These are phyloP conservation scores for Anoplius nigerrimus DNA, from an alignment of 2,888 invertebrate genomes.

Conservation along the genomic window DNA sequence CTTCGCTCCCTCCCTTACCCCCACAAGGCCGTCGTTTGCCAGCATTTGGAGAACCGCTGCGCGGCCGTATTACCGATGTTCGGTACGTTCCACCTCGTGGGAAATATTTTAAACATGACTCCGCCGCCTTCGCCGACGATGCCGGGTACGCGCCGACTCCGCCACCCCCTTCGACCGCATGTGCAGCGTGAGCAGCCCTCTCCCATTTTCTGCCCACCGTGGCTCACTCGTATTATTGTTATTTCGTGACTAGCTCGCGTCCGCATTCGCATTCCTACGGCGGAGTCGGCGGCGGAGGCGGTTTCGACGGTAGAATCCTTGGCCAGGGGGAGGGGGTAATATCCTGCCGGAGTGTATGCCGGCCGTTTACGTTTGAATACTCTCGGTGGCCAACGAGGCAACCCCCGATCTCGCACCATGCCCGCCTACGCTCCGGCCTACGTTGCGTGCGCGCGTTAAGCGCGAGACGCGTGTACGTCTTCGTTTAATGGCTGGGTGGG, in stretches of 20 bases:
- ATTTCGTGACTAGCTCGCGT: constrained; percentile 31
- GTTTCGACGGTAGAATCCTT: no score
- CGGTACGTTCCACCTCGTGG: constrained; percentile 28
- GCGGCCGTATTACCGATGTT: constrained; percentile 21
- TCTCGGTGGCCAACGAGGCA: no score
- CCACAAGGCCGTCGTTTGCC: no score
- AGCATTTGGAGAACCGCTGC: constrained; percentile 14
- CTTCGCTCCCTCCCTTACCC: no score
- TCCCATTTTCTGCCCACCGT: constrained; percentile 19
- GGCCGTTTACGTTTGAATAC: no score
- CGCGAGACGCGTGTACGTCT: constrained; percentile 25
- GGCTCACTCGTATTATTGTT: constrained; percentile 44
- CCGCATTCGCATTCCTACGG: constrained; percentile 46
- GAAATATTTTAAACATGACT: constrained; percentile 42
- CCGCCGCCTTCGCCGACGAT: constrained; percentile 6
- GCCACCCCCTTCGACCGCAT: neutral
- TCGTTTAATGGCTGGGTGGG: constrained; percentile 39
- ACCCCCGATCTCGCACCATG: no score
- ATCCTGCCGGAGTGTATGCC: no score
- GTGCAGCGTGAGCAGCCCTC: neutral
- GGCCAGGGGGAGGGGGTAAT: no score
- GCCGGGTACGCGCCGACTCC: neutral
- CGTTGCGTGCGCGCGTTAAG: no score
- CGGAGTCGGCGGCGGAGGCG: neutral
- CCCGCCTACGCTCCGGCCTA: no score